Conservation (phyloP, 2,888 invertebrate genomes). For the Netelia virgata region DNA sequence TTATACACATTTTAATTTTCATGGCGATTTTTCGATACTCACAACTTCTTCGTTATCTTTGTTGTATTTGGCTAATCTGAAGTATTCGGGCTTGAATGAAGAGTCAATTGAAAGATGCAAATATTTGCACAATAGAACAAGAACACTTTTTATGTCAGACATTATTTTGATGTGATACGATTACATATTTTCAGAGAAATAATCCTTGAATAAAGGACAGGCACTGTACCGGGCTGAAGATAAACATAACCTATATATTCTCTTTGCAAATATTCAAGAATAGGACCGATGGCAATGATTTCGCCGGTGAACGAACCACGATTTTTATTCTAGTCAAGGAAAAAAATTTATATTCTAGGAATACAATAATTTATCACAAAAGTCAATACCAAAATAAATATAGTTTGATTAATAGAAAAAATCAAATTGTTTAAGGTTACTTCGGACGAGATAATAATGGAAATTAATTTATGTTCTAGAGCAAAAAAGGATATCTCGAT, state of each 20-base stretch:
- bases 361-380: no score
- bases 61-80: slow-evolving; percentile 82
- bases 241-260: slow-evolving; percentile 47
- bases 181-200: not conserved
- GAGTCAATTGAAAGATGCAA: slow-evolving; percentile 78
- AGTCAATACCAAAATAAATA: no score
- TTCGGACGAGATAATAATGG: not conserved
- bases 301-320: not conserved
- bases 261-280: not conserved
- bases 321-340: no score
- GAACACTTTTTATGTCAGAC: slow-evolving; percentile 80
- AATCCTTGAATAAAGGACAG: not conserved
- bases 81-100: slow-evolving; percentile 81
- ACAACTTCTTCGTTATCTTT: slow-evolving; percentile 78
- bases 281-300: not conserved
- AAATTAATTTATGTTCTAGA: not conserved
- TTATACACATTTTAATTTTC: not conserved
- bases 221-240: not conserved
- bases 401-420: no score
- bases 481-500: not conserved
- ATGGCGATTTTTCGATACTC: slow-evolving; percentile 70
- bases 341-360: no score
- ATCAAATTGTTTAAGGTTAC: no score
- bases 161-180: not conserved
- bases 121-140: slow-evolving; percentile 82